Base-by-base conservation (phyloP, 2,113 vertebrate species). In the Epinephelus lanceolatus region DNA sequence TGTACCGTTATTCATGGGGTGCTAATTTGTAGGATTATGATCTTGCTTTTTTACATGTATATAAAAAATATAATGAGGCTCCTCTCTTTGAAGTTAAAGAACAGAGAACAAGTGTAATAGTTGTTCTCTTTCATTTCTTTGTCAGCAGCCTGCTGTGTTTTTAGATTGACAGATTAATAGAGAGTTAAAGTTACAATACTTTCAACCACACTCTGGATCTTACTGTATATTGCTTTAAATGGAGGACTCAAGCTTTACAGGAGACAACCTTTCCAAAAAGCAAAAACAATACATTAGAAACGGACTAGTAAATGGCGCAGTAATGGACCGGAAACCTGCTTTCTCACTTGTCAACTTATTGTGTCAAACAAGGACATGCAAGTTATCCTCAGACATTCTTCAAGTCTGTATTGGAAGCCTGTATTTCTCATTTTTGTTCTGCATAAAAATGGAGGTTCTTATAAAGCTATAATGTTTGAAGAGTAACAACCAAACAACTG, bases 331-430 rank as follows among this genome's bases (percentile, higher is more conserved):
- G 23, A 33, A 30, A 68, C 21, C 5, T 57, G 6, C 18, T 27
- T 17, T 18, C 11, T 25, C 25, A 65, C 56, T 74, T 3, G 12
- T 6, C 55, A 57, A 40, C 19, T 12, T 14, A 33, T 9, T 72
- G 25, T 51, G 59, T 45, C 51, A 66, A n/a, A 71, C 66, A 85
- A 80, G 76, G 74, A 84, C 78, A 71, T 19, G 17, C 13, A 53
- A 67, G 12, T 65, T 56, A 17, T 60, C 17, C 51, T 57, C 19
- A 15, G 49, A 57, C 45, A 72, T 71, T 83, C 21, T 8, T 9
- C 8, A 80, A 76, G n/a, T 6, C 12, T 61, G 15, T 12, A 25
- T 37, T 78, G 6, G 9, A 71, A 21, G 37, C 5, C 47, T 11
- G 23, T 6, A 49, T 75, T 51, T 55, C 30, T 21, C 37, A 11